Evolutionary conservation across 2,113 vertebrate species (phyloP).

Genomic region (Canis aureus): DNA sequence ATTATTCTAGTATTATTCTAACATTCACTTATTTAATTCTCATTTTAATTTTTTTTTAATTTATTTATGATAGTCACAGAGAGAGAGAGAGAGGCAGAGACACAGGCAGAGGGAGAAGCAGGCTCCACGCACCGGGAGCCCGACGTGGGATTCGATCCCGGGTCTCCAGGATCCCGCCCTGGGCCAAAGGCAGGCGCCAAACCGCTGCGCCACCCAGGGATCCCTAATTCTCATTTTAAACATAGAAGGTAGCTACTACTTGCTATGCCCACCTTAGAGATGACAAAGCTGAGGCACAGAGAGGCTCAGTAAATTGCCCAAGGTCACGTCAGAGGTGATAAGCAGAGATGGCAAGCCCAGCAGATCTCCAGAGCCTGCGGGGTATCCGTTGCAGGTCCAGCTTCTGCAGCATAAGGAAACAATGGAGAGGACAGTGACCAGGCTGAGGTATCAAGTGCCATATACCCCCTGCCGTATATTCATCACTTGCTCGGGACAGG

Average conservation of each 20-base stretch:
- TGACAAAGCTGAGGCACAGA: background rate
- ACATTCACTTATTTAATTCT: background rate
- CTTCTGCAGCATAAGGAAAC: accelerated
- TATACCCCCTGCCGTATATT: too few relatives aligned
- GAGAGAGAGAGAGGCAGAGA: too few relatives aligned
- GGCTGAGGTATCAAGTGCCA: too few relatives aligned
- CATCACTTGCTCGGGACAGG: too few relatives aligned
- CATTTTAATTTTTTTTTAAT: too few relatives aligned
- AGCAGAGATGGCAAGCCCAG: background rate
- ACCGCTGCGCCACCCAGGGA: too few relatives aligned
- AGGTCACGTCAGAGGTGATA: background rate
- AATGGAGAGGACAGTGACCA: accelerated
- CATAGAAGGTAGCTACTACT: background rate
- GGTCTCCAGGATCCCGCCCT: too few relatives aligned
- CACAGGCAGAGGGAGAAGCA: too few relatives aligned
- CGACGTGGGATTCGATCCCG: too few relatives aligned
- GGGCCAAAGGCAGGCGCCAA: too few relatives aligned
- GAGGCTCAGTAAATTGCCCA: background rate
- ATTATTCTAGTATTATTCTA: background rate
- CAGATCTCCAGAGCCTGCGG: accelerated
- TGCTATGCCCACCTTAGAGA: background rate
- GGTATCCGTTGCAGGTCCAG: background rate
- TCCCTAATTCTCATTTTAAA: background rate
- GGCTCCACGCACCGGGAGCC: too few relatives aligned
- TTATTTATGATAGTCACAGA: too few relatives aligned